Evolutionary conservation across 2,888 invertebrate genomes (phyloP).

Genomic region (Megalurothrips usitatus): DNA sequence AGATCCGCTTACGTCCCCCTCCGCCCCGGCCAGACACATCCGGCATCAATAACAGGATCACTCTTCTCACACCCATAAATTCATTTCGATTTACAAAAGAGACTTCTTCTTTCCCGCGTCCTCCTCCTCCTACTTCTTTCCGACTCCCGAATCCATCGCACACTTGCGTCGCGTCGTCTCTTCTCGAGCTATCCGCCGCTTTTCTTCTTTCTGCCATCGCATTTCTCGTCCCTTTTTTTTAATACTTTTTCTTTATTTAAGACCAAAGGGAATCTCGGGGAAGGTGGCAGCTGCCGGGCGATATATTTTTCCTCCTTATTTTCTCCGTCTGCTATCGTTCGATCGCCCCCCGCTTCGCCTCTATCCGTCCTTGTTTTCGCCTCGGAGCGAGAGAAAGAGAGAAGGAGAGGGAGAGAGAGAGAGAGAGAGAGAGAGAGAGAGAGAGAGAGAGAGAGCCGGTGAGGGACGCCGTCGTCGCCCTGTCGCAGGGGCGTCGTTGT

Average conservation of each 20-base stretch:
- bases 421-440: background rate
- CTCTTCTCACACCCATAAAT: background rate
- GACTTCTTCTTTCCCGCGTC: background rate
- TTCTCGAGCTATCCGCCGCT: too few relatives aligned
- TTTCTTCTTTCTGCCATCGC: too few relatives aligned
- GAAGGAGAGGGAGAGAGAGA: background rate
- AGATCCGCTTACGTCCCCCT: slow-evolving; percentile 10
- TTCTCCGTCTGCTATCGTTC: background rate
- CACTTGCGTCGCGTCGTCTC: too few relatives aligned
- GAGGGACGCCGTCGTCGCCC: too few relatives aligned
- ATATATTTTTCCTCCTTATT: background rate
- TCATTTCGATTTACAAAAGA: slow-evolving; percentile 8
- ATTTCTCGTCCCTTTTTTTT: background rate
- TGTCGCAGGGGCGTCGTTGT: too few relatives aligned
- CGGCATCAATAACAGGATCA: slow-evolving; percentile 14
- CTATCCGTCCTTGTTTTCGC: background rate
- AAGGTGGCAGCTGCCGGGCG: too few relatives aligned
- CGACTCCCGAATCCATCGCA: background rate
- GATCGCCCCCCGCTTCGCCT: background rate
- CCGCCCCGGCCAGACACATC: background rate
- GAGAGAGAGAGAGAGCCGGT: background rate
- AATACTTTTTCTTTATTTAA: background rate
- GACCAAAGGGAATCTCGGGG: background rate
- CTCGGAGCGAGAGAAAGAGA: background rate
- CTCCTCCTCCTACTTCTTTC: background rate